Conservation (phyloP, 2,888 invertebrate species). For the Metallyticus violacea region DNA sequence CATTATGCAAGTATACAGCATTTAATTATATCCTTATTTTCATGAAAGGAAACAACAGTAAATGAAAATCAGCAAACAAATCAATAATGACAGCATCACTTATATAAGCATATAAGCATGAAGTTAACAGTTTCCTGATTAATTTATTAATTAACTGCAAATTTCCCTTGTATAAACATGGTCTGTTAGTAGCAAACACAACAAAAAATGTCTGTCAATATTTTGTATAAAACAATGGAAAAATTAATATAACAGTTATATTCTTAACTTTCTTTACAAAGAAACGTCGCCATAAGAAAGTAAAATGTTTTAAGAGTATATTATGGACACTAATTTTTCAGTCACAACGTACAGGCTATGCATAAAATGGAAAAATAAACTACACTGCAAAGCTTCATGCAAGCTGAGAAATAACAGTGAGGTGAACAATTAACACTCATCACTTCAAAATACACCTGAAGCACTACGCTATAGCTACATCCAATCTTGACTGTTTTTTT, state of each 20-base stretch:
- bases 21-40: no score
- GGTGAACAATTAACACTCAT: background rate
- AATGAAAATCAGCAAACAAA: no score
- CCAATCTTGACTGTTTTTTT: background rate
- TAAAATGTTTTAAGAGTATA: background rate
- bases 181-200: background rate
- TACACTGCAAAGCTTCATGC: slow-evolving; percentile 7
- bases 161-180: background rate
- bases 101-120: no score
- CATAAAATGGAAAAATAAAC: background rate
- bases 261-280: background rate
- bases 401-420: background rate
- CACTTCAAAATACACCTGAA: background rate
- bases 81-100: no score
- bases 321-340: background rate
- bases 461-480: background rate
- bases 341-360: background rate
- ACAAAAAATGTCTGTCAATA: background rate
- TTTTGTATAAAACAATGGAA: background rate
- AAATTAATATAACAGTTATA: background rate
- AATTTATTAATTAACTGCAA: no score
- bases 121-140: no score
- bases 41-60: no score
- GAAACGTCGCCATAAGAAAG: background rate
- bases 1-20: no score